Evolutionary conservation across 2,797 vertebrate species (phyloP).

Genomic region (Vireo griseus): DNA sequence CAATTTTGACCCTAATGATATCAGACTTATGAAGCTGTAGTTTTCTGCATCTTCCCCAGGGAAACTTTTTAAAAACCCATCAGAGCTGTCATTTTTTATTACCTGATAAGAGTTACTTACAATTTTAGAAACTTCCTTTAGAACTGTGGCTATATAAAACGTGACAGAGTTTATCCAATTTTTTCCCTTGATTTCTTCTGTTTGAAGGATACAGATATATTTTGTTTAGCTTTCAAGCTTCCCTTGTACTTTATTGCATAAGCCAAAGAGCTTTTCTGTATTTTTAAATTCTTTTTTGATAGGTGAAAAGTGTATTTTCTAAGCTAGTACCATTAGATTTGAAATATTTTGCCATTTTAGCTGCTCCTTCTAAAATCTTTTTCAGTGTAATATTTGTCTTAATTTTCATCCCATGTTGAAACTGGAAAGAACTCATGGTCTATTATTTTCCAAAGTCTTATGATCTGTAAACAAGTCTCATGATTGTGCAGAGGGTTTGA

Average conservation of each 20-base stretch:
- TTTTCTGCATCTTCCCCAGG: not conserved
- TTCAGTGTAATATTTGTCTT: not conserved
- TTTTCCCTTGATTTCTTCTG: not conserved
- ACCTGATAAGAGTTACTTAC: not conserved
- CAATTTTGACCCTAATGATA: not conserved
- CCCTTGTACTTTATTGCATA: not conserved
- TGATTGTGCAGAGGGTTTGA: conserved; percentile 35
- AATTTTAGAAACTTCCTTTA: conserved; percentile 17
- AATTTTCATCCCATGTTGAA: not conserved
- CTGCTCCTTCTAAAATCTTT: not conserved
- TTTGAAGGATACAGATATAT: not conserved
- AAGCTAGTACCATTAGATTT: not conserved
- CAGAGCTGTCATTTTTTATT: not conserved
- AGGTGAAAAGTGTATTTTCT: not conserved
- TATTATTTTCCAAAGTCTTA: conserved; percentile 32
- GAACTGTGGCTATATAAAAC: not conserved
- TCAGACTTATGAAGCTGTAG: not conserved
- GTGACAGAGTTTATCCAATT: not conserved
- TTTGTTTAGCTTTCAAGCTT: not conserved
- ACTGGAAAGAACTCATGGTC: not conserved
- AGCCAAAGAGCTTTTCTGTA: not conserved
- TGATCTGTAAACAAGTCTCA: conserved; percentile 26
- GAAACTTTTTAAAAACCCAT: not conserved
- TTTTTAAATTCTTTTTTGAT: not conserved
- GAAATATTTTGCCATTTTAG: not conserved